These are phyloP conservation scores for Drosophila bocqueti DNA, from an alignment of 1,140 invertebrate genomes.

Conservation along the genomic window DNA sequence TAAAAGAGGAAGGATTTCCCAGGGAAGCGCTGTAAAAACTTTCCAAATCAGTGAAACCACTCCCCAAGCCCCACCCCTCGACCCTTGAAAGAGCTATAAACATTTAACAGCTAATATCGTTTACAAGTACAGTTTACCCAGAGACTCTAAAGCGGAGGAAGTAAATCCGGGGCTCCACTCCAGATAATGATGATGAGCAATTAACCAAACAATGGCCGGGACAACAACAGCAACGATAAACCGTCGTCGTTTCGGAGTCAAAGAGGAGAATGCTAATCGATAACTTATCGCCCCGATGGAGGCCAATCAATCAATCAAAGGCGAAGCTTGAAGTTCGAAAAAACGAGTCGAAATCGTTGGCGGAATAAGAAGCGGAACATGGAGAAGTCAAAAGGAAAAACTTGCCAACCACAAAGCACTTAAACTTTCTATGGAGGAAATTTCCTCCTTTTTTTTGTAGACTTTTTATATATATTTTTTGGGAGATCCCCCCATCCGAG, in stretches of 20 bases:
- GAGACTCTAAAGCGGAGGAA: conserved; percentile 1
- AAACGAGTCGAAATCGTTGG: conserved; percentile 44
- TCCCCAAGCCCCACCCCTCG: not conserved
- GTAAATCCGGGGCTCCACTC: conserved; percentile 22
- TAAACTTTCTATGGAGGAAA: conserved; percentile 75
- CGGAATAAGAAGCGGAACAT: conserved; percentile 17
- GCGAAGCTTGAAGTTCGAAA: not conserved
- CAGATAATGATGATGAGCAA: conserved; percentile 50
- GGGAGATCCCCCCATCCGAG: not conserved
- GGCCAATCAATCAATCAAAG: conserved; percentile 71
- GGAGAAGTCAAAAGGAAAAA: conserved; percentile 35
- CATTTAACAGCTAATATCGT: conserved; percentile 16
- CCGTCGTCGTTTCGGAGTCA: conserved; percentile 7
- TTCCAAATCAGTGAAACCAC: not conserved
- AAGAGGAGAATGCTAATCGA: conserved; percentile 64
- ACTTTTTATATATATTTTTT: conserved; percentile 24
- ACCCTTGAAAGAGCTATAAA: conserved; percentile 3
- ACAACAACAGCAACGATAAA: not conserved
- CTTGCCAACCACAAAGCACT: conserved; percentile 72
- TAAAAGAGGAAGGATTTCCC: no score
- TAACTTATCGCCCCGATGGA: conserved; percentile 67
- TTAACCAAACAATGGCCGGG: conserved; percentile 48
- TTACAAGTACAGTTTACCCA: conserved; percentile 14
- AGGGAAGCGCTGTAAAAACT: not conserved
- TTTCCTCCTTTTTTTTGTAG: not conserved